These are phyloP conservation scores for Rhizomys pruinosus DNA, from an alignment of 2,113 vertebrate species.

Conservation along the genomic window DNA sequence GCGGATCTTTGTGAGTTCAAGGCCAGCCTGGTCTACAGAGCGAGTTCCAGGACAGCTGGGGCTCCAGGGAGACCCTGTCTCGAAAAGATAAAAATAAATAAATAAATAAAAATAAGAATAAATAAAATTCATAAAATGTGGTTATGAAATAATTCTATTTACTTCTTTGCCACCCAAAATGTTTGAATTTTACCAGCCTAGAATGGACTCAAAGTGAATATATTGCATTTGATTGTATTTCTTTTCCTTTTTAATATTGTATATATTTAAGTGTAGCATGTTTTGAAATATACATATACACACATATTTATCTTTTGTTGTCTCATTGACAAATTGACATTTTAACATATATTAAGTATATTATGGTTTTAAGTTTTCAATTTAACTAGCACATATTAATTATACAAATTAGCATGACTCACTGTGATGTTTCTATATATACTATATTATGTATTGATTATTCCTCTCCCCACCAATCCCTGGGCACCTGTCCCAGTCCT, in stretches of 20 bases:
- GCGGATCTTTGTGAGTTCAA: no score
- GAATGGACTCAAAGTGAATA: neutral
- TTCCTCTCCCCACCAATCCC: neutral
- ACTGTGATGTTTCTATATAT: neutral
- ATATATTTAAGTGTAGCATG: neutral
- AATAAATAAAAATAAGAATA: no score
- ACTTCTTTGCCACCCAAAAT: neutral
- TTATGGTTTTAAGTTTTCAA: neutral
- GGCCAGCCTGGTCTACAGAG: no score
- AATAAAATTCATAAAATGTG: constrained; percentile 23
- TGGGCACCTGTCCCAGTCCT: neutral
- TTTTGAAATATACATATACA: neutral
- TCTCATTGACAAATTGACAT: neutral
- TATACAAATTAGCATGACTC: neutral
- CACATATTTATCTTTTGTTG: neutral
- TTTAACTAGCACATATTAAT: neutral
- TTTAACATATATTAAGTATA: neutral
- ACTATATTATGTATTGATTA: neutral
- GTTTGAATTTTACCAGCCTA: neutral
- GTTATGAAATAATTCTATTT: constrained; percentile 43
- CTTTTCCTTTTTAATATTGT: neutral
- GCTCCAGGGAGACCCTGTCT: no score
- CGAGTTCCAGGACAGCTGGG: no score
- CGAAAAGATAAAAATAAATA: no score
- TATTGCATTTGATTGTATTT: neutral